phyloP scores from a whole-genome alignment of 2,797 vertebrate species.

The Oceanodroma leucorhoa region DNA sequence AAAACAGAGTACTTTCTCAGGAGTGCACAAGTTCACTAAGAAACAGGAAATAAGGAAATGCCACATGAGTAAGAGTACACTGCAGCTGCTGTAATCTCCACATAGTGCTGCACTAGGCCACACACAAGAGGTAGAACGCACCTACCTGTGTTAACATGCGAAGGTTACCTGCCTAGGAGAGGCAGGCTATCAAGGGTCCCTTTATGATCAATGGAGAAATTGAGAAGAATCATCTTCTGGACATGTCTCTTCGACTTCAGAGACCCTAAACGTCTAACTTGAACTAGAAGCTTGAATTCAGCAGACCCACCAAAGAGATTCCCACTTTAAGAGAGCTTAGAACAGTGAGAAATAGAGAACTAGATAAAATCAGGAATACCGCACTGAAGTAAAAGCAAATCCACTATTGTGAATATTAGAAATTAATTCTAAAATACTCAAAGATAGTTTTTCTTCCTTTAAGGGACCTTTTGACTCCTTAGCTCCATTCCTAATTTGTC shows the following conservation, averaged over 20 bases:
- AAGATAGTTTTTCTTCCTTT: not conserved
- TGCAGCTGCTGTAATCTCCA: not conserved
- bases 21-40: not conserved
- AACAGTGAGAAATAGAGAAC: not conserved
- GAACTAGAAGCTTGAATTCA: not conserved
- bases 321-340: not conserved
- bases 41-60: not conserved
- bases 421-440: not conserved
- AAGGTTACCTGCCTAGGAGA: not conserved
- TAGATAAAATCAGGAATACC: not conserved
- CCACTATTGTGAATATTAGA: not conserved
- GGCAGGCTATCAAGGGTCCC: rapidly evolving
- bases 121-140: not conserved
- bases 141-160: rapidly evolving
- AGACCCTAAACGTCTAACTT: not conserved
- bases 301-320: not conserved
- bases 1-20: not conserved
- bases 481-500: not conserved
- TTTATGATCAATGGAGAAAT: not conserved
- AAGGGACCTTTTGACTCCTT: not conserved
- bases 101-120: not conserved
- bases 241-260: not conserved
- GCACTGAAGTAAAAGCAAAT: not conserved
- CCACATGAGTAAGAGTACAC: rapidly evolving
- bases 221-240: not conserved